A percentile compares a stretch with the other conserved stretches of the same genome.
phyloP scores from a whole-genome alignment of 2,797 vertebrate genomes.

The Coluber constrictor region DNA sequence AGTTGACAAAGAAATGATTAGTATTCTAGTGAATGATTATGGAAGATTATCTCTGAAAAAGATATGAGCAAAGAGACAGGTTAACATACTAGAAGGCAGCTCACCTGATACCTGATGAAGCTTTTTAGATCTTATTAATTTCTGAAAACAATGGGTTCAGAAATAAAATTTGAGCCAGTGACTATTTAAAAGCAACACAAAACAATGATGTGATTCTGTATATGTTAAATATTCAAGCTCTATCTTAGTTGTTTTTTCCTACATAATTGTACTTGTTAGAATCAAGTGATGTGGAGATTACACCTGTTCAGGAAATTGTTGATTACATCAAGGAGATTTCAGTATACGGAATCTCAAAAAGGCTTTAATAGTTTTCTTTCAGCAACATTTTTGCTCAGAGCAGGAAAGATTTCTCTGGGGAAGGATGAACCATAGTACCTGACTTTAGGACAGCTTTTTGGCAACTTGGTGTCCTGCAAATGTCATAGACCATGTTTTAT shows the following conservation, averaged over 20 bases:
- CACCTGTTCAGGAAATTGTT: not conserved
- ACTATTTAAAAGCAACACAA: not conserved
- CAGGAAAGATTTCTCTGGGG: not conserved
- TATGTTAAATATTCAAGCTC: not conserved
- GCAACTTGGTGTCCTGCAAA: not conserved
- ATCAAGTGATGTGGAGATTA: not conserved
- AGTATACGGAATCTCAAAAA: not conserved
- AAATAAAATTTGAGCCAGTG: not conserved
- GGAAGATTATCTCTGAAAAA: not conserved
- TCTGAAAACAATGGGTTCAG: not conserved
- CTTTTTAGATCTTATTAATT: not conserved
- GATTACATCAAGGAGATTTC: not conserved
- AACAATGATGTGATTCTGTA: not conserved
- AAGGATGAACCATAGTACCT: not conserved
- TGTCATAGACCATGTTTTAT: not conserved
- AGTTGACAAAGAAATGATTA: not conserved
- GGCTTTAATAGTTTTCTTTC: not conserved
- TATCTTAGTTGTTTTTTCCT: not conserved
- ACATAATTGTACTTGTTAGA: not conserved
- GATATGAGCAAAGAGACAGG: not conserved
- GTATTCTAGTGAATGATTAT: not conserved
- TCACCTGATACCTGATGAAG: not conserved
- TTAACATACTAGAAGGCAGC: not conserved
- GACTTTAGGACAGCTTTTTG: not conserved
- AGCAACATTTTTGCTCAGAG: not conserved